Evolutionary conservation across 2,888 invertebrate genomes (phyloP), one percentile per base, ranked within the genome.

Genomic region (Lithophane leautieri): DNA sequence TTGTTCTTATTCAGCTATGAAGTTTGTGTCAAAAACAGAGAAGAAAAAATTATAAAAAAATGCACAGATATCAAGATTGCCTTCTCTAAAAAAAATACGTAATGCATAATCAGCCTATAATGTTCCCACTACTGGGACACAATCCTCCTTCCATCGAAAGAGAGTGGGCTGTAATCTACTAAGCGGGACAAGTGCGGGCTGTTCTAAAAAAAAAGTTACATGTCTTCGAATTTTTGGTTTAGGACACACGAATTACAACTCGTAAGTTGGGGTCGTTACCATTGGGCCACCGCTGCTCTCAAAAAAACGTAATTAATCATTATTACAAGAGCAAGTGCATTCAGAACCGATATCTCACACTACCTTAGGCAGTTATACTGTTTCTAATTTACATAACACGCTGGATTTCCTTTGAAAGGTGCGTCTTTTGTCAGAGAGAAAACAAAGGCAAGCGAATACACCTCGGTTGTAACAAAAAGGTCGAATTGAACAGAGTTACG

Each of bases 301-400:
- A 1, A 73, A 66, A 66, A 56, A 56, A 67, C 22, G 6, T 61
- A 56, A 66, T 81, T 50, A 62, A 62, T 81, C 28, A 67, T 75
- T 34, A 61, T 11, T n/a, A 50, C 16, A 40, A 7, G n/a, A 67
- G 52, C 22, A 34, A 67, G 44, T 70, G n/a, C 66, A 73, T 56
- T 40, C 58, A 25, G 44, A 73, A 44, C 62, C 56, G 28, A 84
- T 82, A 70, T 68, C 76, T 71, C 70, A 85, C 58, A 61, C 63
- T 71, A 71, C 66, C 56, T 40, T 54, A 75, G 87, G 82, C 83
- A 90, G 89, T 90, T 88, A 89, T 90, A 91, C 91, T 90, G 90
- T 92, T 92, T 91, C 91, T 92, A 92, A 94, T 94, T 94, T 94
- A 92, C 94, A 93, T 94, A 94, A 94, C 91, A 91, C 90, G 86